Percentiles rank a stretch among this genome's conserved stretches.
These are phyloP conservation scores for Hirtodrosophila alboralis DNA, from an alignment of 2,888 invertebrate species.

Conservation along the genomic window DNA sequence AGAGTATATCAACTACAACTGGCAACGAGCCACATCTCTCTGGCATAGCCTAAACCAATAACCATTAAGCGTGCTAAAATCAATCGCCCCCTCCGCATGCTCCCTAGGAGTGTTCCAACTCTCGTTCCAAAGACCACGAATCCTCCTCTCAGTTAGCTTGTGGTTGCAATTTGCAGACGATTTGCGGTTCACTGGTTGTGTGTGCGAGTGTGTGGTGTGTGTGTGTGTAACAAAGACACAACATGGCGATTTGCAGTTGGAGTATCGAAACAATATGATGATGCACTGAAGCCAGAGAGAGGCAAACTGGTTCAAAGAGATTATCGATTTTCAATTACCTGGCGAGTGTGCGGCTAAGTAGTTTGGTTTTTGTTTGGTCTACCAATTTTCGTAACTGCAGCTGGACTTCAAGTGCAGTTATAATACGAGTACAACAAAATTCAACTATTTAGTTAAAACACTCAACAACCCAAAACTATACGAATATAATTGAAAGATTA, in stretches of 20 bases:
- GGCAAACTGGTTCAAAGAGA: conserved; percentile 76
- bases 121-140: conserved; percentile 27
- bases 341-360: conserved; percentile 78
- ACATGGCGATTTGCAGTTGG: conserved; percentile 56
- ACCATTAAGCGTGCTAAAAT: conserved; percentile 80
- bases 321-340: conserved; percentile 82
- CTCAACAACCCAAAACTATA: conserved; percentile 7
- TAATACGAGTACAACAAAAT: background rate
- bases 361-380: conserved; percentile 80
- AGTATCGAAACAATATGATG: conserved; percentile 1
- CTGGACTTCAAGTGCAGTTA: conserved; percentile 33
- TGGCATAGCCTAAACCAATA: conserved; percentile 73
- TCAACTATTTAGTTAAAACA: conserved; percentile 47
- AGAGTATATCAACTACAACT: conserved; percentile 15
- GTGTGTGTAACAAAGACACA: conserved; percentile 45
- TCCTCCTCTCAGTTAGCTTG: conserved; percentile 55
- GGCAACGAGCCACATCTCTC: conserved; percentile 46
- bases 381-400: conserved; percentile 75
- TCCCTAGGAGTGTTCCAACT: conserved; percentile 5
- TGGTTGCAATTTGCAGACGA: conserved; percentile 78
- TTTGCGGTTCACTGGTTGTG: conserved; percentile 64
- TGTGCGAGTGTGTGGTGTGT: conserved; percentile 9
- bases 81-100: conserved; percentile 55
- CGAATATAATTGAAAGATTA: too few species aligned
- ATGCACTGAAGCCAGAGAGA: conserved; percentile 51